Conservation (phyloP, 2,113 vertebrate species). For the Herpailurus yagouaroundi region DNA sequence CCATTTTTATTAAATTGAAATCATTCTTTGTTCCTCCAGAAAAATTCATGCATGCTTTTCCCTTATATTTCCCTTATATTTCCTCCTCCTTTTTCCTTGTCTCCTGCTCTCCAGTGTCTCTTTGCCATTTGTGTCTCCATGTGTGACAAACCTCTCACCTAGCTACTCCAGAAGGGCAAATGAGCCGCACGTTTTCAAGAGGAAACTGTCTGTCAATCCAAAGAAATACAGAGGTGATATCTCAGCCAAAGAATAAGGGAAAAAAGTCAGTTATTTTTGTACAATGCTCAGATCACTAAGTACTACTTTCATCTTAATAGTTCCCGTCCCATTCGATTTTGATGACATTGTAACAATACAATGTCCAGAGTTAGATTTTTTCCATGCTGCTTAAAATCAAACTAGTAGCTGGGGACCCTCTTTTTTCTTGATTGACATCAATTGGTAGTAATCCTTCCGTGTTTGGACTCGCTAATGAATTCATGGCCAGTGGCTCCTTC, state of each 20-base stretch:
- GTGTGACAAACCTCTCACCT: neutral
- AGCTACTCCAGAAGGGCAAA: neutral
- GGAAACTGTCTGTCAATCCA: neutral
- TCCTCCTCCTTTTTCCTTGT: neutral
- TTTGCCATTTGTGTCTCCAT: neutral
- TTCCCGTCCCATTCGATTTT: neutral
- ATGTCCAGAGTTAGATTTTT: neutral
- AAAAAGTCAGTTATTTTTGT: neutral
- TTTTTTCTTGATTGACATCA: neutral
- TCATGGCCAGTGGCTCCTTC: neutral
- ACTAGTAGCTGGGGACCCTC: neutral
- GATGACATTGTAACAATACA: neutral
- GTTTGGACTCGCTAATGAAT: neutral
- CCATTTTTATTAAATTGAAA: neutral
- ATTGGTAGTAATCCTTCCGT: neutral
- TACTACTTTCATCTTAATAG: conserved; percentile 6
- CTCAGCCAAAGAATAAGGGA: neutral
- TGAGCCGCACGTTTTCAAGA: neutral
- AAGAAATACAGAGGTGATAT: neutral
- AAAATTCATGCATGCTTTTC: neutral
- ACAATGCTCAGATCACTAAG: neutral
- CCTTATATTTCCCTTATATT: neutral
- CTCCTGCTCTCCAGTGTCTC: fast-evolving
- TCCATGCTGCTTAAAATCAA: neutral
- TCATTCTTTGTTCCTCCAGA: neutral